These are phyloP conservation scores for Myotis myotis DNA, from an alignment of 2,797 vertebrate species.

Conservation along the genomic window DNA sequence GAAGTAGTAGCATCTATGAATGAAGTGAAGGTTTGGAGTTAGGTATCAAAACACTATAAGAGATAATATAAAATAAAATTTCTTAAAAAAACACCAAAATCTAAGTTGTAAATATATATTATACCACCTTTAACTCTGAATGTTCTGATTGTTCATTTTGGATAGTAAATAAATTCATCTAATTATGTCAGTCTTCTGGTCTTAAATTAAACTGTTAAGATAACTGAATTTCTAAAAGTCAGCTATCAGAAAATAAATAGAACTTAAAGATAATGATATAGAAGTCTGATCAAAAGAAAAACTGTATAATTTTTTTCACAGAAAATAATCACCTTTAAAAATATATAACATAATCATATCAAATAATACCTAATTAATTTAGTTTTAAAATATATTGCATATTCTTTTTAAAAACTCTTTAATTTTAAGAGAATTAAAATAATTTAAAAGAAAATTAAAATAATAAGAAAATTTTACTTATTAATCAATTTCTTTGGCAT, in stretches of 20 bases:
- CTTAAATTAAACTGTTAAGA: neutral
- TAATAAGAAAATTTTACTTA: constrained; percentile 13
- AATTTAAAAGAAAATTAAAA: neutral
- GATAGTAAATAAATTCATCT: neutral
- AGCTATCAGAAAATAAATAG: constrained; percentile 7
- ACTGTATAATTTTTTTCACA: neutral
- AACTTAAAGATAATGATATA: constrained; percentile 15
- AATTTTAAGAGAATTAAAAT: constrained; percentile 15
- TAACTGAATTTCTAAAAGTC: constrained; percentile 14
- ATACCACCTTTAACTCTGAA: neutral
- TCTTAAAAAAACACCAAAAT: neutral
- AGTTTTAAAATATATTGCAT: constrained; percentile 12
- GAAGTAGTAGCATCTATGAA: neutral
- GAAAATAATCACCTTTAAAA: constrained; percentile 32
- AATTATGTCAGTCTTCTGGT: neutral
- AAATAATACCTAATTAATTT: neutral
- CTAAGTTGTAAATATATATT: neutral
- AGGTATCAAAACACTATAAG: neutral
- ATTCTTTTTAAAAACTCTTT: neutral
- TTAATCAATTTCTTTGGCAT: neutral
- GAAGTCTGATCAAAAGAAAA: constrained; percentile 16
- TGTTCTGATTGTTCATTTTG: neutral
- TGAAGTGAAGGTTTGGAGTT: neutral
- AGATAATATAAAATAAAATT: neutral
- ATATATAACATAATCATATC: neutral